Evolutionary conservation across 2,113 vertebrate species (phyloP).

Genomic region (Oreochromis niloticus): DNA sequence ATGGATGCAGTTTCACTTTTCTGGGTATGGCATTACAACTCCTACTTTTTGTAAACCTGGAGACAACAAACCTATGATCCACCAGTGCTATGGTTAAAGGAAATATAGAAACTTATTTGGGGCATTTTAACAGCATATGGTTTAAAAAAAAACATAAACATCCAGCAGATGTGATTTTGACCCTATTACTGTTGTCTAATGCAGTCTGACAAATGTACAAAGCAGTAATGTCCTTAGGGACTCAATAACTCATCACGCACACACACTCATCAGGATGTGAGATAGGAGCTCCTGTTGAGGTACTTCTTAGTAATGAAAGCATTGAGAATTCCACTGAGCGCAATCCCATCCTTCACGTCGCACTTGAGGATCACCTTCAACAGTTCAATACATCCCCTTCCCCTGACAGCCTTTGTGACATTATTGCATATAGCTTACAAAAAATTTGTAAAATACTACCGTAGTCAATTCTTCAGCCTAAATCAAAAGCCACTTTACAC

Average conservation of each 20-base stretch:
- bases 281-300: neutral
- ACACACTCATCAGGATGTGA: neutral
- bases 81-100: neutral
- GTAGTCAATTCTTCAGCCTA: neutral
- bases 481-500: neutral
- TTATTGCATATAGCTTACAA: neutral
- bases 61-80: neutral
- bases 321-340: neutral
- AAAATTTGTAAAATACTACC: neutral
- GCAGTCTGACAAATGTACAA: neutral
- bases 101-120: neutral
- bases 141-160: neutral
- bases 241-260: neutral
- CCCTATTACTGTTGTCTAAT: neutral
- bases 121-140: neutral
- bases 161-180: neutral
- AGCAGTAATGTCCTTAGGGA: neutral
- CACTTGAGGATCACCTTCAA: neutral
- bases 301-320: neutral
- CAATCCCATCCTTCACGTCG: neutral
- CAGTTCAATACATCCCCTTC: neutral
- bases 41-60: neutral
- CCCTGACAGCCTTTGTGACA: neutral
- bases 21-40: neutral
- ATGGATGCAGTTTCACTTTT: neutral